Base-by-base conservation (phyloP, 92 coral and sea anemone genomes). In the Parazoanthus atlanticus region DNA sequence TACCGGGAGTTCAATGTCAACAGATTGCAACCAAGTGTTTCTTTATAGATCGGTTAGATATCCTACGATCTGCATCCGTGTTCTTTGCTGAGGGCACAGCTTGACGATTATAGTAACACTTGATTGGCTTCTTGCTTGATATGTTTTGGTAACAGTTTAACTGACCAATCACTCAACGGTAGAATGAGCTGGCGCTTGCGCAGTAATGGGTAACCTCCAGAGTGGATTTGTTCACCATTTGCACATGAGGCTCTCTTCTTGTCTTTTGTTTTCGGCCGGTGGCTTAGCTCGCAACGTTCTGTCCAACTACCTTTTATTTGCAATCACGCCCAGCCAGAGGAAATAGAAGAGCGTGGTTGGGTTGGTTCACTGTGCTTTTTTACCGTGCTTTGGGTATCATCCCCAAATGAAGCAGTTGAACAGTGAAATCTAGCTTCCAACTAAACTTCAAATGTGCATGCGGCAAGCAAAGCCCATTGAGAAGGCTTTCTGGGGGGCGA, bases 131-230 rank as follows among this genome's bases (percentile, higher is more conserved):
- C 92, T 94, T 86, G 93, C 89, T 89, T 89, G 88, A 93, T 93
- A 91, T 94, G 96, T 93, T 93, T 93, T 93, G 93, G 98, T 92
- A 91, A 90, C 96, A 88, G 98, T 65, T 92, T 83, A 90, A 88
- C 91, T 85, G 76, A 82, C 94, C 95, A 90, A 94, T 94, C 98
- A 94, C 93, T 94, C 98, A 94, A 72, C 92, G 82, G 81, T 46
- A 82, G 56, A 84, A 41, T 71, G 78, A 84, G 28, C 64, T 19
- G n/a, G 28, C 79, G 87, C 87, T 43, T 84, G 87, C 87, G 78
- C 78, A 71, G 34, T 71, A 1, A n/a, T 25, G 38, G 58, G 3
- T 49, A 84, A 84, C 87, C 87, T 84, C 87, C 87, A 70, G 77
- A 84, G 87, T 73, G 40, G 87, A 69, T 84, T 84, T 67, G 85